Base-by-base conservation (phyloP, 1,140 invertebrate genomes). In the Trichonephila clavata region DNA sequence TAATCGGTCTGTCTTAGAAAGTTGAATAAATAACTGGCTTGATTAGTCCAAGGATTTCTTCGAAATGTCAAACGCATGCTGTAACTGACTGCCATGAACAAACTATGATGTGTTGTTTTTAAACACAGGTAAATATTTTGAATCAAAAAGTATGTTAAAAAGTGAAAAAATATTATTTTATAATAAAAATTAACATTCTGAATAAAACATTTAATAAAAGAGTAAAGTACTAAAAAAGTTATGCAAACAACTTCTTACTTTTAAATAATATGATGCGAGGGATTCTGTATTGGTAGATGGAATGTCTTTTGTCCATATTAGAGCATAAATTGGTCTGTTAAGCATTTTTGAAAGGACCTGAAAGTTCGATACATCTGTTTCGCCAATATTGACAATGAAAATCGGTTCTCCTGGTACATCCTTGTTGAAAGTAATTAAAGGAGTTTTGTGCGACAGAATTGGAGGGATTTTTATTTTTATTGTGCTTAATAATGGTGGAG, bases 261-360 rank as follows among this genome's bases (percentile, higher is more conserved):
- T 61, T 63, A 87, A 63, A 39, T 87, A 87, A 21, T 32, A 87
- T 27, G 59, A 24, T n/a, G 57, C 57, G 14, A 87, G 27, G 60
- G 59, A 21, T n/a, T 63, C 61, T 24, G 65, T 32, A 27, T 87
- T 21, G 4, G 57, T 18, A 21, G 21, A 8, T 16, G 59, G 59
- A n/a, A 32, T 18, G 32, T 87, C 65, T 24, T 90, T 90, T 10
- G 65, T 77, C 88, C 88, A 90, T 7, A 90, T 43, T 32, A 90
- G 57, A 20, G 88, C 88, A 80, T 65, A 90, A 2, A 65, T 13
- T 6, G 88, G 88, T 57, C 39, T 90, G 14, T 61, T 87, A 13
- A 87, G 13, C 0, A 0, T n/a, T 13, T 63, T 65, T 13, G 43
- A n/a, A 32, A 87, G n/a, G 50, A 21, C 5, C 3, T 61, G 60